These are phyloP conservation scores for Agrotis ipsilon DNA, from an alignment of 2,888 invertebrate species.

Conservation along the genomic window DNA sequence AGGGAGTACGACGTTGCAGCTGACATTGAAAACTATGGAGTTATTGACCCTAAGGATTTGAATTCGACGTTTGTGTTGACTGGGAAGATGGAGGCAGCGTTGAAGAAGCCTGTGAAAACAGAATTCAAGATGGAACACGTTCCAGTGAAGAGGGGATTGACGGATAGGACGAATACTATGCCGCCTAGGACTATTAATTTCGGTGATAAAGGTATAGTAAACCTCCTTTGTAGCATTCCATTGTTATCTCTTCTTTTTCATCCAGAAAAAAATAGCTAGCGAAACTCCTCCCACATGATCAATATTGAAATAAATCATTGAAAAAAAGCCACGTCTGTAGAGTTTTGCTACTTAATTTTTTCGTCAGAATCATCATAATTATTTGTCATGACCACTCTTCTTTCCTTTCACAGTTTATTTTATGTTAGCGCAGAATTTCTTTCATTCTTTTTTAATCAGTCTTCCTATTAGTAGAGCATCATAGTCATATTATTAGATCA, in stretches of 20 bases:
- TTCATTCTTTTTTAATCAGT: too few relatives aligned
- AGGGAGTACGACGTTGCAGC: slow-evolving; percentile 68
- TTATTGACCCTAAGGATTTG: slow-evolving; percentile 81
- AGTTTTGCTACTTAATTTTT: too few relatives aligned
- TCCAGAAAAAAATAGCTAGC: background rate
- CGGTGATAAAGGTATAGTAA: slow-evolving; percentile 78
- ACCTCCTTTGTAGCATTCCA: background rate
- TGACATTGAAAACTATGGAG: slow-evolving; percentile 77
- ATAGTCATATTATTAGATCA: too few relatives aligned
- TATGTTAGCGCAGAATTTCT: too few relatives aligned
- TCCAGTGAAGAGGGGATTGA: slow-evolving; percentile 76
- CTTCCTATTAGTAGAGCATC: too few relatives aligned
- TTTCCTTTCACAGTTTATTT: too few relatives aligned
- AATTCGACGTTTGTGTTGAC: slow-evolving; percentile 88
- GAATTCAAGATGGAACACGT: slow-evolving; percentile 66
- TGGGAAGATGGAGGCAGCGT: slow-evolving; percentile 75
- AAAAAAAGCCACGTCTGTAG: too few relatives aligned
- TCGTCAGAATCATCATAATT: too few relatives aligned
- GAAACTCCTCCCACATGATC: background rate
- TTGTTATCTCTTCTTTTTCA: background rate
- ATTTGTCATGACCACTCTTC: too few relatives aligned
- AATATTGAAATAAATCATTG: too few relatives aligned
- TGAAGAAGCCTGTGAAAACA: slow-evolving; percentile 71
- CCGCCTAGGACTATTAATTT: slow-evolving; percentile 76
- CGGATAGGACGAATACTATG: slow-evolving; percentile 83